Conservation (phyloP, 1,140 invertebrate genomes). For the Holcopasites calliopsidis region DNA sequence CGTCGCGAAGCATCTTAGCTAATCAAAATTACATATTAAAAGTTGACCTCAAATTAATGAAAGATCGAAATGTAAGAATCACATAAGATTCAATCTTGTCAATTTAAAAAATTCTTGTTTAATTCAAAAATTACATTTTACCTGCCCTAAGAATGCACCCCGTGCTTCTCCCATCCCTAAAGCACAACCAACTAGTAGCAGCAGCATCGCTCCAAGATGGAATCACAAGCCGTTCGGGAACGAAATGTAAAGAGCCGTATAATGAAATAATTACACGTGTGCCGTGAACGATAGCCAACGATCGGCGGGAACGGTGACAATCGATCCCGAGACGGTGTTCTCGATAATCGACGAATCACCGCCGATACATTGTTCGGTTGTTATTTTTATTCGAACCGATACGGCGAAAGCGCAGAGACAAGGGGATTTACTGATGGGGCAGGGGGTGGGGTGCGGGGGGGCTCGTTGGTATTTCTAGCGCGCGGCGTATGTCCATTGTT, state of each 20-base stretch:
- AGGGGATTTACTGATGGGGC: conserved; percentile 13
- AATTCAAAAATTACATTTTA: too few species aligned
- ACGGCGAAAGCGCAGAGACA: conserved; percentile 9
- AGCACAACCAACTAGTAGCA: too few species aligned
- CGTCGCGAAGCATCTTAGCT: conserved; percentile 50
- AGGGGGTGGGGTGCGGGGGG: too few species aligned
- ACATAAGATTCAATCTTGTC: too few species aligned
- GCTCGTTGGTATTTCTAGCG: conserved; percentile 3
- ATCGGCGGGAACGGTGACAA: not conserved
- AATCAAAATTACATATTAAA: too few species aligned
- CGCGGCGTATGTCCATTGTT: conserved; percentile 23
- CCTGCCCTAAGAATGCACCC: too few species aligned
- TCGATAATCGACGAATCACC: conserved; percentile 38
- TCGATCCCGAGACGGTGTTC: conserved; percentile 18
- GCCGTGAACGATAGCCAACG: conserved; percentile 22
- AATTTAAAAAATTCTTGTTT: too few species aligned
- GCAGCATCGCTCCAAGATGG: too few species aligned
- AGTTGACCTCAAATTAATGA: too few species aligned
- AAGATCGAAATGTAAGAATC: too few species aligned
- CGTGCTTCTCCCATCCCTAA: too few species aligned
- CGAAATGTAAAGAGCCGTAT: conserved; percentile 28
- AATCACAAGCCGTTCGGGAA: too few species aligned
- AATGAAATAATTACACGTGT: conserved; percentile 30
- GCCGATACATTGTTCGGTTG: conserved; percentile 28
- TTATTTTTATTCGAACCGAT: conserved; percentile 40